phyloP scores from a whole-genome alignment of 2,113 vertebrate species.

The Dasyornis broadbenti region DNA sequence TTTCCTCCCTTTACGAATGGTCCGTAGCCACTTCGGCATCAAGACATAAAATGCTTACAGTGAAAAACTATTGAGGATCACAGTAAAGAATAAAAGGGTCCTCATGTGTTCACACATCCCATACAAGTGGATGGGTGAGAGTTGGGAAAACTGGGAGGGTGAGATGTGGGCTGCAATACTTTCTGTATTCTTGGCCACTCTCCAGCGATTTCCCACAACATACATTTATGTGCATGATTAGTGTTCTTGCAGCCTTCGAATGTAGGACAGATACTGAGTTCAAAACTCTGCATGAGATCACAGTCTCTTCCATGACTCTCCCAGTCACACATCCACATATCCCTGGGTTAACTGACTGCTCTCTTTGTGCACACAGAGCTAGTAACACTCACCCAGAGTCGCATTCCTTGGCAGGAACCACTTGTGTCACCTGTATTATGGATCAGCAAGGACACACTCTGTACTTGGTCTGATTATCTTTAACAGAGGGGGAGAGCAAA shows the following conservation, averaged over 20 bases:
- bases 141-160: background rate
- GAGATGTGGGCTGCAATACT: background rate
- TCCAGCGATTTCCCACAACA: background rate
- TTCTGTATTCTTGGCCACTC: background rate
- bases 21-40: background rate
- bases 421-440: background rate
- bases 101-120: background rate
- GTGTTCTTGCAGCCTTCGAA: background rate
- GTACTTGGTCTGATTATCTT: slow-evolving; percentile 18
- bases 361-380: background rate
- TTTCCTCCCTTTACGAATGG: background rate
- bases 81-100: background rate
- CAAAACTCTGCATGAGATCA: background rate
- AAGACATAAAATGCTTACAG: background rate
- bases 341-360: background rate
- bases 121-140: rapidly evolving
- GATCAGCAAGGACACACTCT: background rate
- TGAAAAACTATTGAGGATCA: background rate
- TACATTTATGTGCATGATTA: background rate
- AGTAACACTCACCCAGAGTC: background rate
- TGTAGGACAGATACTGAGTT: background rate
- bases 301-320: background rate
- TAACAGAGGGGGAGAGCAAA: background rate
- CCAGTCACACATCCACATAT: background rate
- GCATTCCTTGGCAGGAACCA: background rate